A percentile compares a stretch with the other conserved stretches of the same genome.
Evolutionary conservation across 2,888 invertebrate genomes (phyloP).

Genomic region (Globia sparganii): DNA sequence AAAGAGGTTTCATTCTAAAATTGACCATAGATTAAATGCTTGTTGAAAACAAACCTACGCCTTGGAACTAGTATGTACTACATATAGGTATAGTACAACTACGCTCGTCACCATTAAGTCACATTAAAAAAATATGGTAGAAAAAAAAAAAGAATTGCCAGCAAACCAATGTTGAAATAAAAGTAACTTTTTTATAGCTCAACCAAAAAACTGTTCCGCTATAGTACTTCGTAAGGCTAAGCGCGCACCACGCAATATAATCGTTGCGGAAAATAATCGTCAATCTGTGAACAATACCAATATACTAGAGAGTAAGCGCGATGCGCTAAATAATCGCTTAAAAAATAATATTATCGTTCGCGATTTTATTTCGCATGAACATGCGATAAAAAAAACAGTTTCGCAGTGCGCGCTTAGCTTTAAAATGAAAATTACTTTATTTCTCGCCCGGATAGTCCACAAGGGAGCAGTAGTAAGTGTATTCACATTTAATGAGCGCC

Average conservation of each 20-base stretch:
- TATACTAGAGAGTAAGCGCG: too few species aligned
- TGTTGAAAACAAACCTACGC: not conserved
- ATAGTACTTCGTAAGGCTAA: slow-evolving; percentile 24
- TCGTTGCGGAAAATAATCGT: too few species aligned
- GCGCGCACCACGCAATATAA: too few species aligned
- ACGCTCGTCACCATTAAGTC: too few species aligned
- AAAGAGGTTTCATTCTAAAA: slow-evolving; percentile 1
- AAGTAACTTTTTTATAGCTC: not conserved
- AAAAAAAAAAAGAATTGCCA: not conserved
- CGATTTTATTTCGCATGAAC: too few species aligned
- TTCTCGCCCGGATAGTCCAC: slow-evolving; percentile 36
- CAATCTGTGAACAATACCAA: too few species aligned
- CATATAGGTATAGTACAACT: not conserved
- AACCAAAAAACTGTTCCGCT: slow-evolving; percentile 30
- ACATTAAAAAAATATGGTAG: not conserved
- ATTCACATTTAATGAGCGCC: slow-evolving; percentile 56
- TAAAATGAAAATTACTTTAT: slow-evolving; percentile 43
- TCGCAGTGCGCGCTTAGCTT: too few species aligned
- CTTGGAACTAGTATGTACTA: slow-evolving; percentile 7
- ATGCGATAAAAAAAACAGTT: too few species aligned
- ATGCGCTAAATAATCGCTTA: too few species aligned
- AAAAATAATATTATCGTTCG: too few species aligned
- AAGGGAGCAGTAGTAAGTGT: slow-evolving; percentile 53
- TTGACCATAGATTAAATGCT: not conserved
- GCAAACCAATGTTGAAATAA: slow-evolving; percentile 1